Conservation (phyloP, 2,113 vertebrate species). For the Bubo bubo region DNA sequence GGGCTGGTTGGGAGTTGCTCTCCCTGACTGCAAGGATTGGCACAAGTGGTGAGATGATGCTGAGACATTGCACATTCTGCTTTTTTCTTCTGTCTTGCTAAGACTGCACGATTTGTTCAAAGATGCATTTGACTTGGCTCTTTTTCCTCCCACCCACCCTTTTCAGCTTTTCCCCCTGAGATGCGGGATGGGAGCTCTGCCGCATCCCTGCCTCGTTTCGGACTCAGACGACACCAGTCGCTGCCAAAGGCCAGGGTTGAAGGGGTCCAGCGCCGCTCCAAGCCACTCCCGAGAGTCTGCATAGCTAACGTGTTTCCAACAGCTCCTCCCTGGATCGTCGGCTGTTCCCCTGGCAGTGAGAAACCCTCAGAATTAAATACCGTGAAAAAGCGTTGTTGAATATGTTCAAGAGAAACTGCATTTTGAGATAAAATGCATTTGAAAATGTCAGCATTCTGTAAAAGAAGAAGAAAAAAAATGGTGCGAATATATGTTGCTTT, state of each 20-base stretch:
- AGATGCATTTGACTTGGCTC: not conserved
- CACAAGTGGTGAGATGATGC: not conserved
- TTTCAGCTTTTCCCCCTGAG: not conserved
- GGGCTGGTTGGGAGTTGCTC: not conserved
- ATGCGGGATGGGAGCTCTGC: not conserved
- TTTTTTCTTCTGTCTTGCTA: not conserved
- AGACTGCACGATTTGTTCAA: not conserved
- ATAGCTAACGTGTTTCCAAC: not conserved
- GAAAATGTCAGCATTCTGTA: slow-evolving; percentile 67
- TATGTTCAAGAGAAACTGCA: slow-evolving; percentile 12
- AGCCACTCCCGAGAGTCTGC: not conserved
- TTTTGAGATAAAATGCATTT: slow-evolving; percentile 28
- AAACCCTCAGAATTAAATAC: slow-evolving; percentile 27
- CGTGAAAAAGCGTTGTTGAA: not conserved
- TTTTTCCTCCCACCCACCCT: not conserved
- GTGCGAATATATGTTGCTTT: slow-evolving; percentile 61
- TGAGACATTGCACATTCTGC: not conserved
- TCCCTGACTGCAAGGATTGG: not conserved
- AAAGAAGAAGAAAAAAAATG: slow-evolving; percentile 13
- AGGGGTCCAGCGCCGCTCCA: not conserved
- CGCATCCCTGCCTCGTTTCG: not conserved
- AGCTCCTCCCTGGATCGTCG: not conserved
- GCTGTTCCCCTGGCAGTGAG: slow-evolving; percentile 42
- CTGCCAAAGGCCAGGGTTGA: not conserved
- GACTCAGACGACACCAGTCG: fast-evolving